phyloP scores from a whole-genome alignment of 2,888 invertebrate species.

The Polymixis flavicincta region DNA sequence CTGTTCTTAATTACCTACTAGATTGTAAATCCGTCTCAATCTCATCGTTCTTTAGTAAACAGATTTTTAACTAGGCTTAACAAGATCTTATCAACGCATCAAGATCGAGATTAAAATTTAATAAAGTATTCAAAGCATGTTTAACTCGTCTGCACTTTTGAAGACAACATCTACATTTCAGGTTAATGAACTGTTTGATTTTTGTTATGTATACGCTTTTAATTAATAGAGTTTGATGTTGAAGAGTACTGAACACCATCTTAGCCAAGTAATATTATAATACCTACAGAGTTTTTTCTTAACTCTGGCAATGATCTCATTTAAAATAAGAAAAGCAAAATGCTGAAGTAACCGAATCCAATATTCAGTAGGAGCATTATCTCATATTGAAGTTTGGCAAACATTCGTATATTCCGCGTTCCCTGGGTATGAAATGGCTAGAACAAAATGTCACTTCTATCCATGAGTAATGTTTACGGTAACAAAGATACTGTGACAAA shows the following conservation, averaged over 20 bases:
- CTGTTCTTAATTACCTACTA: neutral
- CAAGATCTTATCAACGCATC: constrained; percentile 22
- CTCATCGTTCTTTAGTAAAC: constrained; percentile 14
- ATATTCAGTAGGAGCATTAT: constrained; percentile 9
- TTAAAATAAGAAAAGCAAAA: neutral
- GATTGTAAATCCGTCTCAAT: constrained; percentile 12
- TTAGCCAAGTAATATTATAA: neutral
- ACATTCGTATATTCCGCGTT: constrained; percentile 22
- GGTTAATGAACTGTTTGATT: constrained; percentile 13
- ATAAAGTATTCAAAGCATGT: constrained; percentile 14
- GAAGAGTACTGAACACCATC: neutral
- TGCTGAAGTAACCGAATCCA: neutral
- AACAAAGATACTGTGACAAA: constrained; percentile 59
- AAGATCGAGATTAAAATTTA: constrained; percentile 22
- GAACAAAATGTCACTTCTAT: constrained; percentile 38
- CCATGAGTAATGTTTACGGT: constrained; percentile 58
- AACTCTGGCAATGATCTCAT: too few relatives aligned
- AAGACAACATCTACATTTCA: constrained; percentile 19
- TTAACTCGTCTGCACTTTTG: constrained; percentile 24
- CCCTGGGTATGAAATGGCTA: constrained; percentile 32
- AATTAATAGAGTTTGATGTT: neutral
- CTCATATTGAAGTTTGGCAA: constrained; percentile 14
- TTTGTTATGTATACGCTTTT: neutral
- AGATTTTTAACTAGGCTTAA: constrained; percentile 1
- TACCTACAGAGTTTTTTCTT: neutral